phyloP scores from a whole-genome alignment of 2,888 invertebrate genomes.

The Drosophila atripex region DNA sequence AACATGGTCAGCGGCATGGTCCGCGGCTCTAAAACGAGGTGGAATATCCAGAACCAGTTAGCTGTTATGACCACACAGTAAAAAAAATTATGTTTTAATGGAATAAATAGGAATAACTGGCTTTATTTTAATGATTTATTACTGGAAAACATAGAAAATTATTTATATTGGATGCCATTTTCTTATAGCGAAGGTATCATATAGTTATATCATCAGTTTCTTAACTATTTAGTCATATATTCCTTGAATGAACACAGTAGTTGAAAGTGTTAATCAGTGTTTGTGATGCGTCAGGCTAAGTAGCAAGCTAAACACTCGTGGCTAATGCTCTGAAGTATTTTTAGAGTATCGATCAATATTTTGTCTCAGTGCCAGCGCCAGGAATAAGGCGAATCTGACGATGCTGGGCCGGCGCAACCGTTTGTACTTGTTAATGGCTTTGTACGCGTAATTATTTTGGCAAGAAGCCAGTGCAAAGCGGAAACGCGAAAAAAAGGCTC shows the following conservation, averaged over 20 bases:
- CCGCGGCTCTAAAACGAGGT: conserved; percentile 43
- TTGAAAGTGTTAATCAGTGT: conserved; percentile 4
- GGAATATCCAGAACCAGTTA: conserved; percentile 55
- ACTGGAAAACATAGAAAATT: too few species aligned
- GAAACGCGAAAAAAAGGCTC: conserved; percentile 40
- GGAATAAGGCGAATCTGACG: conserved; percentile 20
- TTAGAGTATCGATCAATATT: background rate
- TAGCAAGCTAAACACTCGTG: background rate
- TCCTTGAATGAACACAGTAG: background rate
- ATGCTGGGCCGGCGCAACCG: conserved; percentile 66
- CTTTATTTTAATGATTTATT: too few species aligned
- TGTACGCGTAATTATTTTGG: conserved; percentile 78
- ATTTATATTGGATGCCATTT: background rate
- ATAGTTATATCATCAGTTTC: background rate
- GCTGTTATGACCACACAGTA: conserved; percentile 18
- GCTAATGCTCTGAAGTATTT: background rate
- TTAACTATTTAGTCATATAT: background rate
- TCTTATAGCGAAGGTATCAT: background rate
- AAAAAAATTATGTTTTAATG: background rate
- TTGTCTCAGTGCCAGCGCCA: conserved; percentile 14
- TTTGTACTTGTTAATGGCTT: conserved; percentile 78
- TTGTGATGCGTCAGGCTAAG: conserved; percentile 1
- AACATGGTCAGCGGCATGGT: conserved; percentile 41
- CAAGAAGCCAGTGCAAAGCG: conserved; percentile 65
- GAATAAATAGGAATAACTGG: background rate